Percentiles rank a stretch among this genome's conserved stretches.
Evolutionary conservation across 2,113 vertebrate species (phyloP).

Genomic region (Otolemur garnettii): DNA sequence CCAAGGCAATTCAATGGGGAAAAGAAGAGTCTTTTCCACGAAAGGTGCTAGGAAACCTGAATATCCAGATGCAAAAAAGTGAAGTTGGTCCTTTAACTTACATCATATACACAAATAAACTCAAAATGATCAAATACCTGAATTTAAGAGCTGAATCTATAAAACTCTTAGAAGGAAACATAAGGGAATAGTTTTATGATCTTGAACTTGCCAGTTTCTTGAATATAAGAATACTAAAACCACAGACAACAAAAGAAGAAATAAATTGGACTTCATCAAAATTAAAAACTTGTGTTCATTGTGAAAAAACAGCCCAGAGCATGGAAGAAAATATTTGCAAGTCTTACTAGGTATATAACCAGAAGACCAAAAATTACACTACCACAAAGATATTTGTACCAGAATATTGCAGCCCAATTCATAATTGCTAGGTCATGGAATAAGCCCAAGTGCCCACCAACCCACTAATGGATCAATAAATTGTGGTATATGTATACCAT

Average conservation of each 20-base stretch:
- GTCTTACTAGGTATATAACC: not conserved
- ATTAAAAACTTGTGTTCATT: not conserved
- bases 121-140: not conserved
- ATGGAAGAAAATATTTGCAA: constrained; percentile 11
- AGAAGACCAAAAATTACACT: too few relatives aligned
- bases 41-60: not conserved
- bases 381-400: too few relatives aligned
- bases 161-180: not conserved
- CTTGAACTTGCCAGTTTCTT: constrained; percentile 37
- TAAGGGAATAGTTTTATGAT: not conserved
- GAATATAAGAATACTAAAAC: not conserved
- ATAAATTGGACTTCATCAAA: not conserved
- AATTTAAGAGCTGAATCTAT: constrained; percentile 33
- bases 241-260: not conserved
- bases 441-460: too few relatives aligned
- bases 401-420: too few relatives aligned
- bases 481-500: too few relatives aligned
- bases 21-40: not conserved
- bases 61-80: not conserved
- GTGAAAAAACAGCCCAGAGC: not conserved
- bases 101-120: not conserved
- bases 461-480: too few relatives aligned
- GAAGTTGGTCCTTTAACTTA: not conserved
- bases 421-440: too few relatives aligned
- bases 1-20: not conserved